Base-by-base conservation (phyloP, 2,888 invertebrate species). In the Petrolisthes cinctipes region DNA sequence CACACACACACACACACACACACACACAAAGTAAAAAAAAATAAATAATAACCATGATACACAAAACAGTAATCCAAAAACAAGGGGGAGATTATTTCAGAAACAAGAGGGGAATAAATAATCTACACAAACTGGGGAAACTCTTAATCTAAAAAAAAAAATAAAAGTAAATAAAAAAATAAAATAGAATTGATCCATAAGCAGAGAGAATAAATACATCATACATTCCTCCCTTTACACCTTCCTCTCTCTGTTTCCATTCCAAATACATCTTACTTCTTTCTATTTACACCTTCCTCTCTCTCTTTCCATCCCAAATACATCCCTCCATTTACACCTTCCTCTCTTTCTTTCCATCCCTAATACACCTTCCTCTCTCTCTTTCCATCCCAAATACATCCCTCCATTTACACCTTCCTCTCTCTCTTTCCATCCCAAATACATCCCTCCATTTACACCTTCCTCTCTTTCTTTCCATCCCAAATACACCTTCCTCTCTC, bases 1-100 rank as follows among this genome's bases (percentile, higher is more conserved):
- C 78, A 78, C 78, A 78, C 78, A 78, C 53, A 53, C 53, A 78
- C 53, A 51, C 20, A 5, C 78, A 78, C n/a, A n/a, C n/a, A n/a
- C n/a, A n/a, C n/a, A n/a, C n/a, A n/a, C n/a, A n/a, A n/a, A n/a
- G n/a, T n/a, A n/a, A n/a, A 14, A 73, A 14, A 3, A 71, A 7
- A 7, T n/a, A 71, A 14, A 71, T 11, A 4, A 73, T 4, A 5
- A 20, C 11, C 5, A 73, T 73, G 4, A 73, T 37, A 75, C 51
- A 14, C 7, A 75, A 75, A 9, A 11, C 0, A 75, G 9, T 37
- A 37, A 37, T 37, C 37, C 37, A 37, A 2, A 37, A 37, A 37
- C 37, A 37, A 2, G 2, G 37, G 37, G 37, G 37, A 37, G 37
- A 37, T 37, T 37, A 37, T 37, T 37, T 37, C 37, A 37, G 0